Evolutionary conservation across 1,140 invertebrate genomes (phyloP).

Genomic region (Drosophila ananassae): DNA sequence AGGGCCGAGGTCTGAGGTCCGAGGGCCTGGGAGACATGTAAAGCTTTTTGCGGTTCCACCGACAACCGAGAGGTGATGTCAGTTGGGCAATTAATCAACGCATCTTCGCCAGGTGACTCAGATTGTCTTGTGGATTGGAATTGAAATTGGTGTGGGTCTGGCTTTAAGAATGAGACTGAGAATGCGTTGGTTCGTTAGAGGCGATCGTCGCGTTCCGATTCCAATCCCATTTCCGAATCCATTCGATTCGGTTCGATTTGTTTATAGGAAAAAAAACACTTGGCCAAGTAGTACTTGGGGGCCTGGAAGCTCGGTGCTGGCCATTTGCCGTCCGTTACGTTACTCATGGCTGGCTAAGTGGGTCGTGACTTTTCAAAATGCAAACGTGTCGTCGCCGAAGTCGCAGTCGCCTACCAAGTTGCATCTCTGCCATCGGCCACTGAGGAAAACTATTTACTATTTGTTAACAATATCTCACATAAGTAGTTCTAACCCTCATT

Average conservation of each 20-base stretch:
- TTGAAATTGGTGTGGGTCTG: conserved; percentile 28
- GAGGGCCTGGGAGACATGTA: conserved; percentile 50
- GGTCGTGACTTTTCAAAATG: conserved; percentile 82
- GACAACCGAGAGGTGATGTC: conserved; percentile 43
- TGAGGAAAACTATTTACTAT: conserved; percentile 15
- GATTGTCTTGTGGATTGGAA: conserved; percentile 33
- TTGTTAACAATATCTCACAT: neutral
- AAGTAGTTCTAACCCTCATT: neutral
- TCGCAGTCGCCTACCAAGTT: conserved; percentile 57
- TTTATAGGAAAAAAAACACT: conserved; percentile 78
- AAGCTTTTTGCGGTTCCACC: conserved; percentile 69
- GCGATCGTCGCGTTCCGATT: conserved; percentile 53
- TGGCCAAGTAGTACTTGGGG: conserved; percentile 51
- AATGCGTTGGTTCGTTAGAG: conserved; percentile 43
- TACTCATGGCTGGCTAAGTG: conserved; percentile 81
- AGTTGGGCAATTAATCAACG: conserved; percentile 78
- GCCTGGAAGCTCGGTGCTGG: conserved; percentile 46
- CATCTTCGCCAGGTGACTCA: conserved; percentile 62
- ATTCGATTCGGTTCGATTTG: conserved; percentile 62
- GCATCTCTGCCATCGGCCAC: conserved; percentile 38
- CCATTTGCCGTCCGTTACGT: conserved; percentile 62
- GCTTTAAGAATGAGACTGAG: conserved; percentile 23
- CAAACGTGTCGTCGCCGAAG: conserved; percentile 70
- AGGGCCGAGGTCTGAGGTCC: neutral
- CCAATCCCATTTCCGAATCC: conserved; percentile 21